phyloP scores from a whole-genome alignment of 2,888 invertebrate genomes.

The Amiota mariae region DNA sequence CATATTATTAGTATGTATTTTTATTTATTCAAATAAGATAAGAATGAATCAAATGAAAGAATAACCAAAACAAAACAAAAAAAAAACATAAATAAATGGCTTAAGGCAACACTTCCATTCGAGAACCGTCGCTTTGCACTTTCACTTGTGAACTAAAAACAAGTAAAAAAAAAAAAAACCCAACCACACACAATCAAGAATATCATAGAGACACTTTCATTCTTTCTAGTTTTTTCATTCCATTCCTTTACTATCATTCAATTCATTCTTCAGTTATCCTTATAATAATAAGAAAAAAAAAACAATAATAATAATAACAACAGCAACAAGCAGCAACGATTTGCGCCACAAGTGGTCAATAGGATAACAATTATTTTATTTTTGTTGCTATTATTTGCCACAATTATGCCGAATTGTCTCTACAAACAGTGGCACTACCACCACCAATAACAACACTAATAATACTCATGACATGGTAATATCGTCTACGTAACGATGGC shows the following conservation, averaged over 20 bases:
- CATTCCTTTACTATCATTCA: too few relatives aligned
- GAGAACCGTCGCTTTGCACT: slow-evolving; percentile 14
- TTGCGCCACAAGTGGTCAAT: slow-evolving; percentile 29
- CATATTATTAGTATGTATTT: slow-evolving; percentile 8
- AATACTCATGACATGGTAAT: slow-evolving; percentile 42
- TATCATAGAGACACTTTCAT: too few relatives aligned
- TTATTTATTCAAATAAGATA: too few relatives aligned
- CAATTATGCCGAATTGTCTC: slow-evolving; percentile 66
- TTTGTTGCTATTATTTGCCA: slow-evolving; percentile 27
- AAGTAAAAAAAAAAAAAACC: neutral
- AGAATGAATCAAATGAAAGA: neutral
- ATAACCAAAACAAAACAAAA: too few relatives aligned
- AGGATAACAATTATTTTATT: slow-evolving; percentile 38
- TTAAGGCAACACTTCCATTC: slow-evolving; percentile 11
- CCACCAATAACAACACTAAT: neutral
- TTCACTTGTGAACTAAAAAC: slow-evolving; percentile 17
- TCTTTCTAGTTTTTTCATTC: too few relatives aligned
- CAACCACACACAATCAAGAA: neutral
- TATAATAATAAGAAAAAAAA: neutral
- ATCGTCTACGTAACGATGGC: slow-evolving; percentile 37
- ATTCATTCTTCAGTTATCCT: neutral
- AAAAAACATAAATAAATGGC: neutral
- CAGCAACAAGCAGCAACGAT: neutral
- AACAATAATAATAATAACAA: neutral
- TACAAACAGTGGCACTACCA: slow-evolving; percentile 55